Evolutionary conservation across 2,113 vertebrate genomes (phyloP), one percentile per base, ranked within the genome.

Genomic region (Neotragus moschatus): DNA sequence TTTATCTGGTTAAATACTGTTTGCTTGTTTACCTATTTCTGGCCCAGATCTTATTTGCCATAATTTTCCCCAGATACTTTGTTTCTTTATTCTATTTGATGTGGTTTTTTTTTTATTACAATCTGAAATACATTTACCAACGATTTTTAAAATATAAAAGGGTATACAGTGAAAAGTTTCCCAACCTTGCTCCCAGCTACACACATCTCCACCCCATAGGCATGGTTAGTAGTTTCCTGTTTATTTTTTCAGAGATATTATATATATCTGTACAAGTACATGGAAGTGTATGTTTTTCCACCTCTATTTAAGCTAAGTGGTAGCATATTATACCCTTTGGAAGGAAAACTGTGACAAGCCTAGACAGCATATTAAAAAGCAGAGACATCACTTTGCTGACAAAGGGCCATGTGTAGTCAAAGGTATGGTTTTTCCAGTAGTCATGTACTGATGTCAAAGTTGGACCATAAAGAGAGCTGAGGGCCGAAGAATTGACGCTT

Each of bases 11-110:
- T 84, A 39, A 94, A 47, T 90, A 45, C 21, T 4, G 16, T 86
- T 55, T 53, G 47, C 23, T 93, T 95, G 26, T 47, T 90, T 21
- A 47, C 36, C 23, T 25, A 25, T 87, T 85, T 92, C 43, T 93
- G 92, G 26, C 16, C 49, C 21, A 58, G 13, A 84, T 77, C 36
- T 26, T 75, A 12, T 47, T 75, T 85, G 23, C 90, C 33, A 3
- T 87, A 85, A 26, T 93, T 96, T 94, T 88, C 87, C 91, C 25
- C 25, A 77, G 25, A 53, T 91, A 91, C 26, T 81, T 91, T 91
- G 33, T 84, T 94, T 79, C 79, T 58, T 73, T 73, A 61, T 60
- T 90, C 85, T 97, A 23, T 94, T 94, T 55, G 75, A 23, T 43
- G 43, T 43, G 43, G 3, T 89, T 79, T 80, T 63, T 92, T 86